phyloP scores from a whole-genome alignment of 2,113 vertebrate genomes.

The Saccopteryx bilineata region DNA sequence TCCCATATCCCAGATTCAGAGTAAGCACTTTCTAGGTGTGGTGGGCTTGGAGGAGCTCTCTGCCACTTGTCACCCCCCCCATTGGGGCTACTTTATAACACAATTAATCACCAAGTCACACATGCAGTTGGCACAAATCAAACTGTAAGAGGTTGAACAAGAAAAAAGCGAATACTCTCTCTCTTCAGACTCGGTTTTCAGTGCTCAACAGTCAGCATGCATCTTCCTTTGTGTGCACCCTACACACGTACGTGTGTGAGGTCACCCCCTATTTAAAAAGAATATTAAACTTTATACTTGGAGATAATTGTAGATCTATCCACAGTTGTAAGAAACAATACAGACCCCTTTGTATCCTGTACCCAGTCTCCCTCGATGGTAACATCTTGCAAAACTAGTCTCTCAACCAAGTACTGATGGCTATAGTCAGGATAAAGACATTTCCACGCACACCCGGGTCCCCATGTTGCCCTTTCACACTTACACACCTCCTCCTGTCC shows the following conservation, averaged over 20 bases:
- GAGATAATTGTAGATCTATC: neutral
- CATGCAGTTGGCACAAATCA: neutral
- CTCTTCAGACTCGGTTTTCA: neutral
- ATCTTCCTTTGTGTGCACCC: neutral
- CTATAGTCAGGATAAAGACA: neutral
- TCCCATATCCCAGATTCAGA: neutral
- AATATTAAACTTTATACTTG: neutral
- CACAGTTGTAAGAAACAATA: no score
- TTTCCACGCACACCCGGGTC: neutral
- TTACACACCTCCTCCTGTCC: neutral
- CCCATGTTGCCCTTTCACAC: fast-evolving
- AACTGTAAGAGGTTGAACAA: neutral
- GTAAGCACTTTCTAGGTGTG: neutral
- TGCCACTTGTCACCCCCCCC: fast-evolving
- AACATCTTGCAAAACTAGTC: neutral
- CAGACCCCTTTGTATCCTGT: no score
- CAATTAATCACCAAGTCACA: neutral
- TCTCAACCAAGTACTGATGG: neutral
- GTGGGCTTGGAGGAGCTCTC: fast-evolving
- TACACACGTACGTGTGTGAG: fast-evolving
- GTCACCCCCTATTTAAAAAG: neutral
- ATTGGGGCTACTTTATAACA: neutral
- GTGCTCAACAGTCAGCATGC: neutral
- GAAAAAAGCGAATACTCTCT: neutral
- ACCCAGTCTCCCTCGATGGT: no score